These are phyloP conservation scores for Noctilio leporinus DNA, from an alignment of 2,113 vertebrate genomes.

Conservation along the genomic window DNA sequence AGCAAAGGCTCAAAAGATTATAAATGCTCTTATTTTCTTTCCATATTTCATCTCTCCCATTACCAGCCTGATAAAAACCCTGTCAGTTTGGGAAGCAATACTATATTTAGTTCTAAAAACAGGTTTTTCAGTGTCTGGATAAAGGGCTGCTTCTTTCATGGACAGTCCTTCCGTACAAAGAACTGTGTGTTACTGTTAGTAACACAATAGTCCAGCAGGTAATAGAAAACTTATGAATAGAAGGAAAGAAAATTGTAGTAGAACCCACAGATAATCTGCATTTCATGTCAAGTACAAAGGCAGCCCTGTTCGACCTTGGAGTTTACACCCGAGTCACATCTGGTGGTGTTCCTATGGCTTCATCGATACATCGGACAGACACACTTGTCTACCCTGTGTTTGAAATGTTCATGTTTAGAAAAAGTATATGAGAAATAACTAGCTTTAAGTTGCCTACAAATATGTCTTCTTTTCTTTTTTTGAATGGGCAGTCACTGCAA, in stretches of 20 bases:
- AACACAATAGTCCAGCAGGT: slow-evolving; percentile 78
- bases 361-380: neutral
- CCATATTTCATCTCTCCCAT: neutral
- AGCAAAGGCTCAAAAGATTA: neutral
- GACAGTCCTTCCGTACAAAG: slow-evolving; percentile 65
- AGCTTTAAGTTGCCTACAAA: neutral
- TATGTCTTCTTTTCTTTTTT: slow-evolving; percentile 35
- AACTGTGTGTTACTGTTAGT: slow-evolving; percentile 66
- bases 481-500: neutral
- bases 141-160: slow-evolving; percentile 67
- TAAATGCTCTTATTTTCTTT: neutral
- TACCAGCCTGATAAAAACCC: neutral
- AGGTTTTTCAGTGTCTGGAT: slow-evolving; percentile 25
- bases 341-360: neutral
- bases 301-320: slow-evolving; percentile 64
- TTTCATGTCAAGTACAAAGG: slow-evolving; percentile 74
- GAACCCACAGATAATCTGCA: slow-evolving; percentile 73
- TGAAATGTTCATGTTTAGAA: slow-evolving; percentile 43
- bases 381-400: slow-evolving; percentile 38
- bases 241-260: slow-evolving; percentile 75
- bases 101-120: slow-evolving; percentile 8
- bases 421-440: neutral
- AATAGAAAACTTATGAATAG: slow-evolving; percentile 78
- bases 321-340: slow-evolving; percentile 49
- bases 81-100: neutral